Base-by-base conservation (phyloP, 2,113 vertebrate species). In the Equus quagga region DNA sequence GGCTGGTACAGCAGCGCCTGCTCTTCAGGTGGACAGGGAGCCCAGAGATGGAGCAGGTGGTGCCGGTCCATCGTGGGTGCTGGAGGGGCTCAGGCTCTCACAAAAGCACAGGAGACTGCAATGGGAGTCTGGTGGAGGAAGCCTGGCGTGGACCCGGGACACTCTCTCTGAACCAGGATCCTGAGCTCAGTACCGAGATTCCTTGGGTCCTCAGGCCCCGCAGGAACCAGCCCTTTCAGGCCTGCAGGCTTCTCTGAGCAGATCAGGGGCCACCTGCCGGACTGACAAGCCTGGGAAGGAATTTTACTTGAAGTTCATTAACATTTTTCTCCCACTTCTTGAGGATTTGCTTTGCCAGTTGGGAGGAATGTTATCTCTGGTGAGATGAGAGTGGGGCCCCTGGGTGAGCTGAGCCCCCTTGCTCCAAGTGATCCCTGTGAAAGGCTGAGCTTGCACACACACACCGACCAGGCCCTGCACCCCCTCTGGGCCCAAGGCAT, bases 261-360 rank as follows among this genome's bases (percentile, higher is more conserved):
- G 21, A 8, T 21, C n/a, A 60, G 76, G 5, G 46, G 44, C 14
- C 44, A 21, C 49, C 89, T 10, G 17, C 64, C 33, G 7, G 28
- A 76, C 4, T 9, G 28, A 94, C 67, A 13, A 78, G 60, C n/a
- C 26, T 31, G 21, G 60, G 56, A 72, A 88, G 60, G 81, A 92
- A 96, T 92, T 94, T 96, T 84, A 69, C 87, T 80, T 85, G 85
- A 75, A 78, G 28, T 44, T 81, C 51, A 81, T 70, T 90, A 91
- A 41, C 75, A 87, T 87, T 94, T 96, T 93, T 36, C 91, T 95
- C 79, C 70, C 33, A 21, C 54, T 76, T 72, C 73, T 76, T 78
- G 3, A 46, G 23, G 26, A 84, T 62, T 70, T 83, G 69, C 54
- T 95, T 60, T 94, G 93, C 51, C 23, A 86, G 56, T 33, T 58